phyloP scores from a whole-genome alignment of 2,888 invertebrate species.

The Gastracanthus pulcherrimus region DNA sequence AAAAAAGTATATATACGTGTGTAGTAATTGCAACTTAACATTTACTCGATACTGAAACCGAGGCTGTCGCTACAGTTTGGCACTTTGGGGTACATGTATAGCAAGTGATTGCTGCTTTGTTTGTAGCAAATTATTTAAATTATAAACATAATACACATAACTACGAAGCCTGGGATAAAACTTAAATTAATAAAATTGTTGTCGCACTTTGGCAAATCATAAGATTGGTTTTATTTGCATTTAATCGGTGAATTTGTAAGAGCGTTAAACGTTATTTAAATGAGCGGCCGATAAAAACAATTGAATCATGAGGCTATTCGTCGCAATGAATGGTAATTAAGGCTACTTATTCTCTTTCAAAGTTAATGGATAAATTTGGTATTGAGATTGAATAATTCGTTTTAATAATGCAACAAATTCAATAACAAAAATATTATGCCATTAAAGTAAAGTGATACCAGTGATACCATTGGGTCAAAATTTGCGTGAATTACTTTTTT shows the following conservation, averaged over 20 bases:
- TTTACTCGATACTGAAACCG: conserved; percentile 43
- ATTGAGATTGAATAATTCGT: conserved; percentile 29
- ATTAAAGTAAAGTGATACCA: too few species aligned
- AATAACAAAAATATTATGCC: too few species aligned
- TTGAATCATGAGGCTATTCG: conserved; percentile 38
- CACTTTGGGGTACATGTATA: conserved; percentile 42
- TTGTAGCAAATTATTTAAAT: neutral
- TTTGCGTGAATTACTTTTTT: too few species aligned
- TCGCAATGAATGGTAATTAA: conserved; percentile 43
- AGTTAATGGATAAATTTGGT: conserved; percentile 25
- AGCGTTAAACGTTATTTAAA: conserved; percentile 21
- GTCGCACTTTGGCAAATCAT: neutral
- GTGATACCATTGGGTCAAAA: too few species aligned
- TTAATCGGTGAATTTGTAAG: neutral
- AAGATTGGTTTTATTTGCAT: neutral
- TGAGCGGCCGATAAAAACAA: conserved; percentile 48
- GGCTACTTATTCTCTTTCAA: neutral
- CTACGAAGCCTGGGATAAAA: neutral
- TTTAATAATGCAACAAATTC: neutral
- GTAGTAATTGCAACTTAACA: conserved; percentile 33
- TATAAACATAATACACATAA: conserved; percentile 19
- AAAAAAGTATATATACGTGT: conserved; percentile 2
- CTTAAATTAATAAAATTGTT: neutral
- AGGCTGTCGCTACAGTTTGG: conserved; percentile 55
- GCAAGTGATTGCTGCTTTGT: conserved; percentile 10